Conservation (phyloP, 2,113 vertebrate genomes). For the Opisthocomus hoazin region DNA sequence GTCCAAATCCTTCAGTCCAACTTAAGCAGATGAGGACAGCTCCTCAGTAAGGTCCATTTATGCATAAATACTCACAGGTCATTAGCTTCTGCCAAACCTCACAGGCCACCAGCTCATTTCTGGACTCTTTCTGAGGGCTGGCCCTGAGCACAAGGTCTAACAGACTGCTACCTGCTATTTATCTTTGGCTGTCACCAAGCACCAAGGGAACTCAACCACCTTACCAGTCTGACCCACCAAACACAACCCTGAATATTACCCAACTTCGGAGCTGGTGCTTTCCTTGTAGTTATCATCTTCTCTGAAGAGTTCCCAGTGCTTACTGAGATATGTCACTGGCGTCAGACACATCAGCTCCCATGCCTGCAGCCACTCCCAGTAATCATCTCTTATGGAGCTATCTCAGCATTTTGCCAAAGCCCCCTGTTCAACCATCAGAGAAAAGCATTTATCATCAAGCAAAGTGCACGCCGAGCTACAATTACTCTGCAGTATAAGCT, state of each 20-base stretch:
- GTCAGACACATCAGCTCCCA: background rate
- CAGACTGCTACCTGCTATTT: too few species aligned
- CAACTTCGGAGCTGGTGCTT: background rate
- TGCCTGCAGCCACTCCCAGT: background rate
- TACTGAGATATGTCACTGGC: background rate
- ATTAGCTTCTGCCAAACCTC: background rate
- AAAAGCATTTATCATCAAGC: background rate
- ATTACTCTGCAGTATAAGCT: background rate
- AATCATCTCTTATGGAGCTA: background rate
- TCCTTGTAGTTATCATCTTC: background rate
- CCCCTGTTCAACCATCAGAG: rapidly evolving
- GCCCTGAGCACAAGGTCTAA: background rate
- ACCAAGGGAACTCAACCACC: background rate
- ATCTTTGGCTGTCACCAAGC: background rate
- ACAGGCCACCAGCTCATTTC: background rate
- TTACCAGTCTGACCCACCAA: background rate
- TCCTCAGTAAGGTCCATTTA: background rate
- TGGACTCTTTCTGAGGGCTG: background rate
- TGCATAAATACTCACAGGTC: background rate
- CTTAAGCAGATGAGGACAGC: background rate
- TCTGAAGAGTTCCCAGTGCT: background rate
- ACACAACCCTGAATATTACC: background rate
- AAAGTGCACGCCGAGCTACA: background rate
- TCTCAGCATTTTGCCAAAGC: background rate
- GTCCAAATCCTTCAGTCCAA: background rate